Evolutionary conservation across 2,113 vertebrate species (phyloP).

Genomic region (Trogon surrucura): DNA sequence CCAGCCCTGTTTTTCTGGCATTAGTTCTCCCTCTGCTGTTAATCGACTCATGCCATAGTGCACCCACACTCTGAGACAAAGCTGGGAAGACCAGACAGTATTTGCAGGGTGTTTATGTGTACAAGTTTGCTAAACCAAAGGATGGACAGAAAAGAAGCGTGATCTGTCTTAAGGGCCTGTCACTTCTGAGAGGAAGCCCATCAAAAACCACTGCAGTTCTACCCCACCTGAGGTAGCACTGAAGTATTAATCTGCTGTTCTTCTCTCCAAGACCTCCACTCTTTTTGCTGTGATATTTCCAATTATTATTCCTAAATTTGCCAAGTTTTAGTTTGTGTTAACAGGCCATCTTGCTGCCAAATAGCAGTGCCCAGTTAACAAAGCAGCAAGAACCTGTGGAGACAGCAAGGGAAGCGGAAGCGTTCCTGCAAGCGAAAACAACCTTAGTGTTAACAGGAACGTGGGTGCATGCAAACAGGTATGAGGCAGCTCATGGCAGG

Average conservation of each 20-base stretch:
- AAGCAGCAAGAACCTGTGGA: neutral
- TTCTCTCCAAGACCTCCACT: neutral
- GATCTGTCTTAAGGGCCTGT: neutral
- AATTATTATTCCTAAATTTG: neutral
- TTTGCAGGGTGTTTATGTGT: neutral
- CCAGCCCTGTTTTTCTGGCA: neutral
- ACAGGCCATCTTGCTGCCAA: neutral
- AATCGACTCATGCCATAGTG: neutral
- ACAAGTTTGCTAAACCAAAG: neutral
- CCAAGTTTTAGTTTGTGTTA: neutral
- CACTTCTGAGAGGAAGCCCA: neutral
- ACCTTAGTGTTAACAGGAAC: accelerated
- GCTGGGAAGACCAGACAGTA: neutral
- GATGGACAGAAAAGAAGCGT: neutral
- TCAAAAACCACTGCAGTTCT: neutral
- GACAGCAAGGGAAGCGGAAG: neutral
- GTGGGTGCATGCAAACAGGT: accelerated
- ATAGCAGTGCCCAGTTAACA: neutral
- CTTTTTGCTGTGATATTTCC: neutral
- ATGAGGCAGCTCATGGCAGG: neutral
- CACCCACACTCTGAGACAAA: neutral
- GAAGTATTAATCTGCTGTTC: neutral
- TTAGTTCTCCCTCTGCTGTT: neutral
- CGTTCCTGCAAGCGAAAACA: too few species aligned
- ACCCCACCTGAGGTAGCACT: neutral